Evolutionary conservation across 2,888 invertebrate genomes (phyloP), one percentile per base, ranked within the genome.

Genomic region (Nomada fabriciana): DNA sequence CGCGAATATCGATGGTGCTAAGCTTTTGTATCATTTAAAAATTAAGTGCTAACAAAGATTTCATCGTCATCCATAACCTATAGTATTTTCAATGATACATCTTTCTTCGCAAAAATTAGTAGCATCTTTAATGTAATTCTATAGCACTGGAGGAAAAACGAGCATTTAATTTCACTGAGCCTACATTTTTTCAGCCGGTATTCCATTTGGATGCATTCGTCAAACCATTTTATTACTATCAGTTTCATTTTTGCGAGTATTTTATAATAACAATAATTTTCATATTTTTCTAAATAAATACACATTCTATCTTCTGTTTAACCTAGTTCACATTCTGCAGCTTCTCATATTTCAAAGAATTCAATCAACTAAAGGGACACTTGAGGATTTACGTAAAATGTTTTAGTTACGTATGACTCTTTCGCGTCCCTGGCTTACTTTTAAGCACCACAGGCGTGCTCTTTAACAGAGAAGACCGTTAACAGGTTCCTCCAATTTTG

Each of bases 21-120:
- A 47, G 18, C 25, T 42, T 63, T 52, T n/a, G 11, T 55, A 68
- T 61, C 74, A 23, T n/a, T n/a, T 67, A n/a, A 7, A 18, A 20
- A 3, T 43, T 20, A 36, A 36, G 36, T 36, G 0, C 36, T 36
- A 36, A 7, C 36, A 7, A 36, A 0, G 10, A 42, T 43, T 60
- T 61, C 13, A 43, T 50, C 7, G 7, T 50, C 50, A 18, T 13
- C 15, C 50, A 50, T 50, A 36, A 36, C 36, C 36, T 5, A 36
- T 1, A 36, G 36, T 36, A 36, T 36, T 36, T 36, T 36, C 36
- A 36, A 36, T 36, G 7, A 36, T 36, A 36, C 36, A 7, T 7
- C 36, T 36, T 36, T 36, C 7, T 36, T 36, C 36, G 36, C 36
- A 36, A 36, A 36, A 36, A 36, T 36, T 36, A 36, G 36, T 36